A percentile compares a stretch with the other conserved stretches of the same genome.
These are phyloP conservation scores for Neodiprion fabricii DNA, from an alignment of 1,140 invertebrate species.

Conservation along the genomic window DNA sequence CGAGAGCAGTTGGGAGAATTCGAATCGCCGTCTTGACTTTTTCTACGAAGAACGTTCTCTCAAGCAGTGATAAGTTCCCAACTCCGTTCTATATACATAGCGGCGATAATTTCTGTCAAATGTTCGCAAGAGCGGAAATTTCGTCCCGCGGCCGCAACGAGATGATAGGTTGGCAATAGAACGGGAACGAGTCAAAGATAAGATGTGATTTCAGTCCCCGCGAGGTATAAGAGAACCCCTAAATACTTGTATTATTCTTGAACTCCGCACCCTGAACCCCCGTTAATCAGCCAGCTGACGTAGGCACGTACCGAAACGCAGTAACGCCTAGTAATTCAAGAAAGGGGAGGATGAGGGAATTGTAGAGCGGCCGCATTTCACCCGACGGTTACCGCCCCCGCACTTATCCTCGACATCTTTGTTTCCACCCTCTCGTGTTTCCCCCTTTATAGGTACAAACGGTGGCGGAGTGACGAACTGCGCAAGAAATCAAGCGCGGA, in stretches of 20 bases:
- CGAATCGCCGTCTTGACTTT: too few relatives aligned
- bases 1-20: too few relatives aligned
- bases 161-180: background rate
- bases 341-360: background rate
- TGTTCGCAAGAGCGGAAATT: too few relatives aligned
- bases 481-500: background rate
- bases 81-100: too few relatives aligned
- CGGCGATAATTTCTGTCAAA: too few relatives aligned
- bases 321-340: slow-evolving; percentile 1
- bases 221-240: background rate
- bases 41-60: too few relatives aligned
- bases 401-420: slow-evolving; percentile 1
- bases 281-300: background rate
- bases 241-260: background rate
- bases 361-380: background rate
- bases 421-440: background rate
- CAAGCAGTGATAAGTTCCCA: too few relatives aligned
- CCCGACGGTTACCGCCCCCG: background rate
- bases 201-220: too few relatives aligned
- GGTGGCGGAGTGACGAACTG: background rate
- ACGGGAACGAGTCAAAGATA: too few relatives aligned
- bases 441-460: background rate
- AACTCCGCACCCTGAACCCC: background rate
- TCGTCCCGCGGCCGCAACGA: too few relatives aligned
- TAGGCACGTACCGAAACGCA: background rate